Evolutionary conservation across 2,113 vertebrate species (phyloP).

Genomic region (Tretioscincus oriximinensis): DNA sequence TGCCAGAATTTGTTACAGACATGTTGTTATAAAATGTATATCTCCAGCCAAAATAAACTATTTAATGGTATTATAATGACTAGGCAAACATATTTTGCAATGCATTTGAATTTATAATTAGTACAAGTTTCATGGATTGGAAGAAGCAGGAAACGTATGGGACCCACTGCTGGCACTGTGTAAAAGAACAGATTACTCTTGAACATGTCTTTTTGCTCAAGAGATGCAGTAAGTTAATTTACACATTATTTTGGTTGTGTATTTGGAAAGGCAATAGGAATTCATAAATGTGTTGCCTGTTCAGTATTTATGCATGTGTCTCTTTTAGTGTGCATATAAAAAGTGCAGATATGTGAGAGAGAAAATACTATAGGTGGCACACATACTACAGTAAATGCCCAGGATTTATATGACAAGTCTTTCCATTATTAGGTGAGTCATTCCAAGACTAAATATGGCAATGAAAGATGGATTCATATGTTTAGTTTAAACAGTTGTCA

Average conservation of each 20-base stretch:
- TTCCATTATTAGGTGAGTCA: conserved; percentile 19
- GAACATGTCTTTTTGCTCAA: neutral
- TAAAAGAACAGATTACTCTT: neutral
- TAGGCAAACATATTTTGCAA: neutral
- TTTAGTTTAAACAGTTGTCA: neutral
- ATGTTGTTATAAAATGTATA: neutral
- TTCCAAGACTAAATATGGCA: conserved; percentile 5
- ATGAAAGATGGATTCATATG: conserved; percentile 15
- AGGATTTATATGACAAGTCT: conserved; percentile 17
- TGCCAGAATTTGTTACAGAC: neutral
- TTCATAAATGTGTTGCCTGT: neutral
- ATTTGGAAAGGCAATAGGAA: neutral
- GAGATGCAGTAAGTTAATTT: neutral
- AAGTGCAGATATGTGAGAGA: neutral
- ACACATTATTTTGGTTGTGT: no score
- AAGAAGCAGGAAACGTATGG: neutral
- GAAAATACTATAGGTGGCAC: neutral
- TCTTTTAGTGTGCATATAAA: neutral
- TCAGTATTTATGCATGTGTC: neutral
- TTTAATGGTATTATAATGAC: neutral
- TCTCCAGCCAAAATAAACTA: neutral
- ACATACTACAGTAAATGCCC: no score
- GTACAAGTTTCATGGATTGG: no score
- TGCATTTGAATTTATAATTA: neutral
- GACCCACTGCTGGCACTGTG: neutral